A percentile compares a stretch with the other conserved stretches of the same genome.
These are phyloP conservation scores for Oscheius sp. DNA, from an alignment of 1,140 invertebrate genomes.

Conservation along the genomic window DNA sequence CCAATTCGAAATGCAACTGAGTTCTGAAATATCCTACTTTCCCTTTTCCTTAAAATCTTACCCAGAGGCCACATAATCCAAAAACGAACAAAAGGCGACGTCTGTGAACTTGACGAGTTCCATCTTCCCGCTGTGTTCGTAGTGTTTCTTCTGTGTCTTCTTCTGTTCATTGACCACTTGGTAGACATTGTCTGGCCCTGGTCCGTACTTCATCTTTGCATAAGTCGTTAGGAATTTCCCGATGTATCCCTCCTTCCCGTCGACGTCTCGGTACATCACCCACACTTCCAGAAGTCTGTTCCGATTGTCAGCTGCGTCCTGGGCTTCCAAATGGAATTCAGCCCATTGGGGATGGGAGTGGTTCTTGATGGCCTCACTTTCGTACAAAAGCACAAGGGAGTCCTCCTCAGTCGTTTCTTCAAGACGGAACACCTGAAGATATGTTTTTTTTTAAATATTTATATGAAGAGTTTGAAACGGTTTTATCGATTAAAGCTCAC, in stretches of 20 bases:
- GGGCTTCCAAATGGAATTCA: slow-evolving; percentile 27
- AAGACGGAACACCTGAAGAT: slow-evolving; percentile 29
- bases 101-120: slow-evolving; percentile 31
- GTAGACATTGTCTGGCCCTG: slow-evolving; percentile 32
- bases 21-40: slow-evolving; percentile 14
- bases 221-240: slow-evolving; percentile 36
- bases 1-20: slow-evolving; percentile 31
- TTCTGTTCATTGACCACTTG: slow-evolving; percentile 32
- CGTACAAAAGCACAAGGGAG: slow-evolving; percentile 17
- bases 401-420: slow-evolving; percentile 30
- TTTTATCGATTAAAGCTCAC: too few species aligned
- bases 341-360: slow-evolving; percentile 36
- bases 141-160: slow-evolving; percentile 30
- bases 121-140: slow-evolving; percentile 27
- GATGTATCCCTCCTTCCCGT: slow-evolving; percentile 38
- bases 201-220: slow-evolving; percentile 36
- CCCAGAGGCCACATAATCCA: slow-evolving; percentile 36
- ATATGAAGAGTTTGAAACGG: too few species aligned
- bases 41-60: not conserved
- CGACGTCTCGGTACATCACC: slow-evolving; percentile 32
- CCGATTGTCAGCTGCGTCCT: slow-evolving; percentile 30
- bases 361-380: slow-evolving; percentile 31
- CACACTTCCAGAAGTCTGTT: slow-evolving; percentile 30
- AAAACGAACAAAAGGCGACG: slow-evolving; percentile 30
- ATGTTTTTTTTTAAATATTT: not conserved